Base-by-base conservation (phyloP, 2,797 vertebrate genomes). In the Leptatherina wallacei region DNA sequence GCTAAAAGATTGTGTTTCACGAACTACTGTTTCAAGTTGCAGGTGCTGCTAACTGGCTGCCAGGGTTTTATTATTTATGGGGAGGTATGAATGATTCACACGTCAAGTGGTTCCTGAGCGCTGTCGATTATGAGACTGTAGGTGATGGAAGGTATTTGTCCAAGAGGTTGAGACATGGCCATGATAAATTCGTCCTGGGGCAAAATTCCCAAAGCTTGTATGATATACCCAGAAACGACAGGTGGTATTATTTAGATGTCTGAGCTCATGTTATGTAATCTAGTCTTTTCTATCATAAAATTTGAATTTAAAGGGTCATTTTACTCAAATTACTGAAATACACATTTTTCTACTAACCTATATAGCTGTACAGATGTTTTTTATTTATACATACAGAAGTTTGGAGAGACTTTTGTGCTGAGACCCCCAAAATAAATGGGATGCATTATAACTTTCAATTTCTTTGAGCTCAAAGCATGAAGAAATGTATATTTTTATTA, bases 41-140 rank as follows among this genome's bases (percentile, higher is more conserved):
- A 94, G 91, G 88, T 88, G 89, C 85, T 72, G 91, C 88, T 85
- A 69, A 85, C 87, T 59, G 83, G 82, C 84, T 83, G 85, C 87
- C 86, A 77, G 80, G 67, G 42, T 78, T 94, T 85, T 83, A 94
- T 94, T 94, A 94, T 94, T 95, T 80, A 94, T 93, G 77, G 70
- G 60, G 52, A 16, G 18, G 74, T 73, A 92, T 94, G 88, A 94
- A 94, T 92, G 91, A 94, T 94, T 94, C 85, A 94, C 78, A 79
- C 65, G 57, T 81, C 79, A 77, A 82, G 81, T 24, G 66, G 75
- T 78, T 90, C 82, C 80, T 64, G 73, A 85, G 76, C 18, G 29
- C 76, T 78, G 87, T 61, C 88, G 56, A 84, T 90, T 85, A 89
- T 74, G 71, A 85, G 81, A 68, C 81, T 66, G 63, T 71, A 83